Percentiles rank a stretch among this genome's conserved stretches.
These are phyloP conservation scores for Andrena camellia DNA, from an alignment of 2,888 invertebrate genomes.

Conservation along the genomic window DNA sequence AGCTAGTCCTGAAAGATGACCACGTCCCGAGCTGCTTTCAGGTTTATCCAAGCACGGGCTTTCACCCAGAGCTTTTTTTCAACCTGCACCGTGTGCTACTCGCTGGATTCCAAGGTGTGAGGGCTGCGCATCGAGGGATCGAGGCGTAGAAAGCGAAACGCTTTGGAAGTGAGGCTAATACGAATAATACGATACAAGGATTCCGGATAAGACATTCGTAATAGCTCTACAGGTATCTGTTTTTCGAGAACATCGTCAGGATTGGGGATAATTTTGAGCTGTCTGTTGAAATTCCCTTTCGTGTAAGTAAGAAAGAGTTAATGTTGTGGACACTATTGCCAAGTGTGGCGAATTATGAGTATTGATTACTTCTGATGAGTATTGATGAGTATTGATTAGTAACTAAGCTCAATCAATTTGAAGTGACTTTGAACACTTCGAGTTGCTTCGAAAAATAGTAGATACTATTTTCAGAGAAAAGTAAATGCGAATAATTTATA, in stretches of 20 bases:
- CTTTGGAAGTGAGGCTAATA: conserved; percentile 21
- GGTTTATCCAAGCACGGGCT: conserved; percentile 64
- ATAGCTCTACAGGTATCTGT: neutral
- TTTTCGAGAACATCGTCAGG: neutral
- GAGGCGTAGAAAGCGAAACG: neutral
- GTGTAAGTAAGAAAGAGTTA: too few species aligned
- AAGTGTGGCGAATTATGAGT: too few species aligned
- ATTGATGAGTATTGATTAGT: too few species aligned
- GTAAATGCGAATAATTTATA: too few species aligned
- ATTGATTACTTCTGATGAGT: too few species aligned
- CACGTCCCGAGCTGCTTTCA: conserved; percentile 49
- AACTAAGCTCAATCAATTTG: too few species aligned
- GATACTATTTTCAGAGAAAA: too few species aligned
- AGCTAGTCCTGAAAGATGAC: conserved; percentile 68
- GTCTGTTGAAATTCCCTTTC: neutral
- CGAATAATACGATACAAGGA: neutral
- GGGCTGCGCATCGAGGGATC: conserved; percentile 12
- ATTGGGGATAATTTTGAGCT: too few species aligned
- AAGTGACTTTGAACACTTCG: too few species aligned
- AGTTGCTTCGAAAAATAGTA: too few species aligned
- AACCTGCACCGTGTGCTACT: conserved; percentile 37
- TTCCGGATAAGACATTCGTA: neutral
- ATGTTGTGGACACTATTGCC: too few species aligned
- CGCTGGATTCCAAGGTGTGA: conserved; percentile 13
- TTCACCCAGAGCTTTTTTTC: conserved; percentile 58